Base-by-base conservation (phyloP, 2,797 vertebrate genomes). In the Enteromius mattozi region DNA sequence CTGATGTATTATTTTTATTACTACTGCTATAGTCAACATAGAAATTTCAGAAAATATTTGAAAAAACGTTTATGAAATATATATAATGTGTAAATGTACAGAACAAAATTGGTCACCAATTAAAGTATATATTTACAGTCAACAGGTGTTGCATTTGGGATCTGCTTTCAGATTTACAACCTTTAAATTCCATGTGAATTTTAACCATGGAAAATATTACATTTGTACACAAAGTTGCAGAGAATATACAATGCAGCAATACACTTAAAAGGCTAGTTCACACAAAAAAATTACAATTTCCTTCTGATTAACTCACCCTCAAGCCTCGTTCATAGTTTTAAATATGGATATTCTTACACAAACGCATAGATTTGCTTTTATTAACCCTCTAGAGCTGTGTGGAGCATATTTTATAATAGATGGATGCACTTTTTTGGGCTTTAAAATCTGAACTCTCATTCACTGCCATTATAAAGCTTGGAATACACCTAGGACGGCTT, bases 101-200 rank as follows among this genome's bases (percentile, higher is more conserved):
- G 74, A 71, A 68, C 33, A 74, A 13, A 81, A 82, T 88, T 90
- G 89, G 89, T 90, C 89, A 85, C 83, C 40, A 77, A 74, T 59
- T 40, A 54, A 63, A 63, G 81, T 42, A 63, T 59, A 68, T 87
- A 89, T 89, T 85, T 89, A 89, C 88, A 89, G 54, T 45, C 61
- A 70, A 69, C 47, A 85, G 68, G 59, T 30, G 8, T 59, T 45
- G 21, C 49, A 30, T 45, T 16, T 49, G 37, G 63, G 30, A 69
- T 37, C 47, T 49, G 24, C 27, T 33, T 33, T 47, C 51, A 66
- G 68, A 65, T 65, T 78, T 59, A 74, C 8, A 82, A 82, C 13
- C 21, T 63, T 82, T 51, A 37, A 51, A 27, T 65, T 74, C 42
- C 30, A 75, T 63, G 9, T 4, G 7, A 49, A 82, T 63, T 17